phyloP scores from a whole-genome alignment of 1,140 invertebrate species.

The Orchesella cincta region DNA sequence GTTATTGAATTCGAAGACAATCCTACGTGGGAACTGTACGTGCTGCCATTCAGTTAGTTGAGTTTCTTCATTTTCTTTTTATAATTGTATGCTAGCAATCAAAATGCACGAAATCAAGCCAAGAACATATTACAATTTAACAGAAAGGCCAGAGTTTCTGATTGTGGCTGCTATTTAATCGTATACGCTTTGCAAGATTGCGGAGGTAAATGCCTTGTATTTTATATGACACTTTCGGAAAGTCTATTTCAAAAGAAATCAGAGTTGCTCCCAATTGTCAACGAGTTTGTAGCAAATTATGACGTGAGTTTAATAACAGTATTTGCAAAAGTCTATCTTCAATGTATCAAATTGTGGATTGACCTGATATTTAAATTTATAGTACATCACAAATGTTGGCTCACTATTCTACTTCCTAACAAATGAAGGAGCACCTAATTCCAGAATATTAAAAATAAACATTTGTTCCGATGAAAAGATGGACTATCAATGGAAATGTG shows the following conservation, averaged over 20 bases:
- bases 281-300: no score
- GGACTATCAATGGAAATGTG: background rate
- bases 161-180: background rate
- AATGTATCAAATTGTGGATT: no score
- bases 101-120: background rate
- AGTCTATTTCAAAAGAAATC: no score
- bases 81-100: slow-evolving; percentile 5
- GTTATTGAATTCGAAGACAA: slow-evolving; percentile 88
- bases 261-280: no score
- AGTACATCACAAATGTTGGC: slow-evolving; percentile 5
- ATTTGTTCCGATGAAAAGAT: no score
- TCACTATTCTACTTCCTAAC: background rate
- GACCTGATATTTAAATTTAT: background rate
- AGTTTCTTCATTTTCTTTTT: background rate
- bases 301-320: no score
- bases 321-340: no score
- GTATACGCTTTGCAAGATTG: background rate
- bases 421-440: slow-evolving; percentile 6
- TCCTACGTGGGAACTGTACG: slow-evolving; percentile 85
- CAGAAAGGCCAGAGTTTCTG: background rate
- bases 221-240: no score
- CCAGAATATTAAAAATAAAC: background rate
- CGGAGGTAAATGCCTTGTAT: no score
- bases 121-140: background rate
- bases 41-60: background rate